These are phyloP conservation scores for Brachionus angularis DNA, from an alignment of 1,140 invertebrate genomes.

Conservation along the genomic window DNA sequence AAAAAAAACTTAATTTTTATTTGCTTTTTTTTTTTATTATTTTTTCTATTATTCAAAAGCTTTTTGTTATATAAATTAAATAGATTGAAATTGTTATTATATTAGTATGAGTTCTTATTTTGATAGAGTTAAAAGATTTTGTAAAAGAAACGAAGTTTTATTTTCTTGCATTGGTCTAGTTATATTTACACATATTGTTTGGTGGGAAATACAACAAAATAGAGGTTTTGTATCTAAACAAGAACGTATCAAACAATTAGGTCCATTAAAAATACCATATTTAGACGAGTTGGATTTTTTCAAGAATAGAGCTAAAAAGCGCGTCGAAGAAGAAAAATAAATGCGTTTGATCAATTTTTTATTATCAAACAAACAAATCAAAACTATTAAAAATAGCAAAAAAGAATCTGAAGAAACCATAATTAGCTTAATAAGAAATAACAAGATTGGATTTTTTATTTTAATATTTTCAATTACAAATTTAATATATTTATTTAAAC, in stretches of 20 bases:
- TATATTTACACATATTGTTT: conserved; percentile 28
- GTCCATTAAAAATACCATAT: conserved; percentile 28
- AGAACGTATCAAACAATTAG: conserved; percentile 30
- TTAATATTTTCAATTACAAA: conserved; percentile 4
- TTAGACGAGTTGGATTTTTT: conserved; percentile 39
- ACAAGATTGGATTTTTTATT: conserved; percentile 1
- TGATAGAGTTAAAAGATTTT: conserved; percentile 30
- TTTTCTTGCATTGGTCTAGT: conserved; percentile 30
- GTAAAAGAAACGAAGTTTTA: conserved; percentile 39
- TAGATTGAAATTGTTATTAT: too few species aligned
- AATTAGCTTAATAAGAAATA: not conserved
- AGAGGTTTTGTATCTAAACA: conserved; percentile 14
- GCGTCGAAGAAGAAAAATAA: not conserved
- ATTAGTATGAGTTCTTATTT: too few species aligned
- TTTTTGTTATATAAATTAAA: too few species aligned
- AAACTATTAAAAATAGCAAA: not conserved
- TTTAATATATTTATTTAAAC: conserved; percentile 16
- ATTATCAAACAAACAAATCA: not conserved
- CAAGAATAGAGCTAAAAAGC: conserved; percentile 7
- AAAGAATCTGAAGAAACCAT: not conserved
- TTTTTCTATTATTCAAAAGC: too few species aligned
- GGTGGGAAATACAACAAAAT: conserved; percentile 43
- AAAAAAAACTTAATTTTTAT: too few species aligned
- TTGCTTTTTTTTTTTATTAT: too few species aligned
- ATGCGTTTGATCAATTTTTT: not conserved